Conservation (phyloP, 2,113 vertebrate species). For the Stercorarius parasiticus region DNA sequence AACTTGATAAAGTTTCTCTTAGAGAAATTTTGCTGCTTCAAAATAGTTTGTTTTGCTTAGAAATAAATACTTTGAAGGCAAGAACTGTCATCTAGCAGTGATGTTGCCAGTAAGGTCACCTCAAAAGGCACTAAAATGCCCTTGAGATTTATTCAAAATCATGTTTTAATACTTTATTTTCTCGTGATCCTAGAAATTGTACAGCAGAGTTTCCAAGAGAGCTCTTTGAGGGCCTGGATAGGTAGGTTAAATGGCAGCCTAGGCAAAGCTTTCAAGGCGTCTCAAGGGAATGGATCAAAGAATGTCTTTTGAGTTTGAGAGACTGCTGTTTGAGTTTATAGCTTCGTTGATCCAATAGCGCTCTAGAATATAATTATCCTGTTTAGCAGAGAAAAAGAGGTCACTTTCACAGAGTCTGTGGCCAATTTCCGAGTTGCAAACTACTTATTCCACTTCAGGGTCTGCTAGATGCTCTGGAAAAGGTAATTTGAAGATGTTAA, state of each 20-base stretch:
- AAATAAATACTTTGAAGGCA: not conserved
- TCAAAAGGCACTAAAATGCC: not conserved
- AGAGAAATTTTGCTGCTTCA: not conserved
- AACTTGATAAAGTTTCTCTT: not conserved
- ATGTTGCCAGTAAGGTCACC: not conserved
- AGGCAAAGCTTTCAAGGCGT: not conserved
- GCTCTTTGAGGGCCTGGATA: not conserved
- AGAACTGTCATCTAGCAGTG: not conserved
- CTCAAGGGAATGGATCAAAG: not conserved
- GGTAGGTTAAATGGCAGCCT: not conserved
- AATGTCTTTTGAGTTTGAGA: not conserved
- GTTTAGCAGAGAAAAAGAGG: not conserved
- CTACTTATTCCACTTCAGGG: not conserved
- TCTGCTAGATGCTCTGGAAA: not conserved
- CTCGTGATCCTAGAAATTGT: not conserved
- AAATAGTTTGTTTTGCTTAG: not conserved
- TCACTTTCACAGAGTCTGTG: not conserved
- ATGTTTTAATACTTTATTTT: not conserved
- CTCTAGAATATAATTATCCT: not conserved
- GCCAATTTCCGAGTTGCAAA: not conserved
- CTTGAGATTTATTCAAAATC: not conserved
- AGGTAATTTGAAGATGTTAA: not conserved
- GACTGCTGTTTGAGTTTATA: not conserved
- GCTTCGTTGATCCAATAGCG: not conserved
- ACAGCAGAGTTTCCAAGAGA: not conserved